Conservation (phyloP, 2,888 invertebrate genomes). For the Ennomos quercinarius region DNA sequence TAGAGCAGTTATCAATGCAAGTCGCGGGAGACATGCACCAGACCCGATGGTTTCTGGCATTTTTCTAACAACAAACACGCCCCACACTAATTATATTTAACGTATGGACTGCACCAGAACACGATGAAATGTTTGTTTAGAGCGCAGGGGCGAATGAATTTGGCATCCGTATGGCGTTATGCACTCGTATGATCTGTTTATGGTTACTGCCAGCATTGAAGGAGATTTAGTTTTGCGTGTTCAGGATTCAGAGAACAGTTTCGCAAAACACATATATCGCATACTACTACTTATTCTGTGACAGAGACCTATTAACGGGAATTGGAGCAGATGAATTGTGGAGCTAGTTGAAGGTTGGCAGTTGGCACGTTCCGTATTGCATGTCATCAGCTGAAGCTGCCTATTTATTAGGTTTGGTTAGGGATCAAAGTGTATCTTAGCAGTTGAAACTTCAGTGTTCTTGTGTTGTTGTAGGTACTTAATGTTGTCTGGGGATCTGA, state of each 20-base stretch:
- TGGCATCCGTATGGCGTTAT: constrained; percentile 15
- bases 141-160: constrained; percentile 27
- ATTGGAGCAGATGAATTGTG: constrained; percentile 13
- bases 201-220: constrained; percentile 10
- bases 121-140: constrained; percentile 41
- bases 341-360: constrained; percentile 9
- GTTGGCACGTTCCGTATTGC: constrained; percentile 18
- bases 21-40: constrained; percentile 59
- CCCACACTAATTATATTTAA: constrained; percentile 60
- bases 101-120: constrained; percentile 36
- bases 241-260: constrained; percentile 2
- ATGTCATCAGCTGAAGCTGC: constrained; percentile 16
- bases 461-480: no score
- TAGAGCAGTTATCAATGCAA: constrained; percentile 39
- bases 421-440: neutral
- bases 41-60: constrained; percentile 53
- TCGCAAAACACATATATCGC: neutral
- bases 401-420: neutral
- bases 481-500: no score
- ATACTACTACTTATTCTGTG: no score
- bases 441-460: no score
- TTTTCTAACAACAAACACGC: constrained; percentile 62
- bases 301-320: constrained; percentile 9
- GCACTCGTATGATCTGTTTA: constrained; percentile 4
- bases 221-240: constrained; percentile 12